Conservation (phyloP, 2,113 vertebrate species). For the Chascanopsetta lugubris region DNA sequence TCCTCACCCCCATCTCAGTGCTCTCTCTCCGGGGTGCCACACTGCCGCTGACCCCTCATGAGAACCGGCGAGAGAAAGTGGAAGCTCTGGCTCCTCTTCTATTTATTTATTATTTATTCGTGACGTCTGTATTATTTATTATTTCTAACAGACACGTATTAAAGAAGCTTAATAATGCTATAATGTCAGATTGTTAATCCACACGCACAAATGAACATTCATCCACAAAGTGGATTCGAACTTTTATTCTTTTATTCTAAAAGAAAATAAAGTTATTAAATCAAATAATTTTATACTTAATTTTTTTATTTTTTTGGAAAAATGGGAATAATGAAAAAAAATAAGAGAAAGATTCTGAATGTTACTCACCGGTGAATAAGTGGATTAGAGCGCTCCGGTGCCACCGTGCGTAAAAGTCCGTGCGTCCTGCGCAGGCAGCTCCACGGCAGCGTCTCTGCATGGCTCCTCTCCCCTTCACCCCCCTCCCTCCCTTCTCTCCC, state of each 20-base stretch:
- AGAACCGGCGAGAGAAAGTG: conserved; percentile 68
- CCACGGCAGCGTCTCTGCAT: conserved; percentile 23
- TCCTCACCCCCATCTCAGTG: conserved; percentile 48
- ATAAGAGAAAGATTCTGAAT: neutral
- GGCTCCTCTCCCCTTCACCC: conserved; percentile 27
- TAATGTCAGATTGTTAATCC: conserved; percentile 70
- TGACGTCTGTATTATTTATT: too few relatives aligned
- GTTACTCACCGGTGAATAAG: conserved; percentile 63
- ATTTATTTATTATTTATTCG: too few relatives aligned
- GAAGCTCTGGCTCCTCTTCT: too few relatives aligned
- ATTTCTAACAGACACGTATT: conserved; percentile 81
- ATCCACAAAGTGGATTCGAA: too few relatives aligned
- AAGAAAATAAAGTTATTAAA: too few relatives aligned
- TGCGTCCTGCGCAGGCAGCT: conserved; percentile 30
- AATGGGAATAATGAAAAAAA: neutral
- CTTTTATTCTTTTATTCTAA: too few relatives aligned
- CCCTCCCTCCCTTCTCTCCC: too few relatives aligned
- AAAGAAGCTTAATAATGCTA: conserved; percentile 80
- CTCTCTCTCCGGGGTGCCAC: conserved; percentile 58
- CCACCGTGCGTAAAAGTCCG: conserved; percentile 59
- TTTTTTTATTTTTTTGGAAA: neutral
- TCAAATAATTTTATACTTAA: neutral
- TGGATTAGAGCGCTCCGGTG: conserved; percentile 10
- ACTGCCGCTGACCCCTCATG: conserved; percentile 69
- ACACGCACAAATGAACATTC: too few relatives aligned